Evolutionary conservation across 1,140 invertebrate genomes (phyloP), one percentile per base, ranked within the genome.

Genomic region (Cydia strobilella): DNA sequence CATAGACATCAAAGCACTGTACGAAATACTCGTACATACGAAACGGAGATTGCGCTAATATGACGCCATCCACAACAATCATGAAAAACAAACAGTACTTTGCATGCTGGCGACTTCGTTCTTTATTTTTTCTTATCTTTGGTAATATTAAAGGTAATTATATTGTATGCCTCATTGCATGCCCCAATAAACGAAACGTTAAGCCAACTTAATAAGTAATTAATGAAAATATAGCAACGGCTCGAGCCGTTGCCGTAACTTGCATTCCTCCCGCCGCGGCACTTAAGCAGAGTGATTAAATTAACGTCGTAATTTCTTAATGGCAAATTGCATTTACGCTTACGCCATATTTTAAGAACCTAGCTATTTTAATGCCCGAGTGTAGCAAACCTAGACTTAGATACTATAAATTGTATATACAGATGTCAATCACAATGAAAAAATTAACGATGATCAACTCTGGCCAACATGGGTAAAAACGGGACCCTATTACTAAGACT

Each of bases 241-340:
- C n/a, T 23, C 12, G 63, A 69, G 31, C 65, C 35, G 65, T 69
- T 69, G 1, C 31, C 65, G 31, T 69, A 18, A 35, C 65, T 42
- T 39, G n/a, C 65, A 69, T 42, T 42, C 31, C 31, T 13, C 27
- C 31, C 27, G 15, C 31, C 65, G 65, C 31, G 65, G 27, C 65
- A 69, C 65, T 69, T 69, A 69, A 69, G 31, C 65, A 23, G 23
- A 69, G 65, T 69, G 31, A 69, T 69, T 69, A 69, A 69, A 39
- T 69, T 69, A 69, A 35, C 65, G 65, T 10, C 31, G 65, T 69
- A 69, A 69, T 69, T 69, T 69, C 65, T 42, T 42, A 69, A 69
- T 69, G 65, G 65, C 65, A 18, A 59, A 69, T 39, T 69, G 65
- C 65, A 69, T 69, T 63, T 39, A 69, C n/a, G 63, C 18, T 69